A percentile compares a stretch with the other conserved stretches of the same genome.
These are phyloP conservation scores for Dendrolimus pini DNA, from an alignment of 2,888 invertebrate species.

Conservation along the genomic window DNA sequence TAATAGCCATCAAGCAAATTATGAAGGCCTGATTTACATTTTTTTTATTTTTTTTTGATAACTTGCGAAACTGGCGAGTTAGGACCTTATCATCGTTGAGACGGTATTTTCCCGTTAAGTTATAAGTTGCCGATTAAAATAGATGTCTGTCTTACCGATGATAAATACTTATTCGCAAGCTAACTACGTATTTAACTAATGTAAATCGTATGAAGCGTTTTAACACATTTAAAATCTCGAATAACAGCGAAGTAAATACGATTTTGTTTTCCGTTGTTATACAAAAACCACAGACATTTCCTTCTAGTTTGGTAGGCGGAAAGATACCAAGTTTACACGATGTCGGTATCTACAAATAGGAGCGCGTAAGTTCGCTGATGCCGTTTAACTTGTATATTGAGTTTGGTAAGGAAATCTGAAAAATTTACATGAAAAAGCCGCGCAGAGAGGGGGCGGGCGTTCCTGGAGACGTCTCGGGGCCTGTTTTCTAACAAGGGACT, in stretches of 20 bases:
- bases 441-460: constrained; percentile 38
- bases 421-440: constrained; percentile 67
- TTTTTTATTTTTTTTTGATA: too few species aligned
- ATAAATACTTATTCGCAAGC: too few species aligned
- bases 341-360: constrained; percentile 13
- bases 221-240: too few species aligned
- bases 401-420: constrained; percentile 54
- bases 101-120: too few species aligned
- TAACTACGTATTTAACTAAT: too few species aligned
- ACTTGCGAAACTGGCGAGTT: too few species aligned
- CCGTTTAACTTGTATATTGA: constrained; percentile 57
- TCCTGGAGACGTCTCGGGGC: constrained; percentile 34
- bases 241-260: not conserved
- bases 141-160: too few species aligned
- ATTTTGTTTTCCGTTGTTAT: not conserved
- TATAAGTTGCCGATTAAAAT: too few species aligned
- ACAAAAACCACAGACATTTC: not conserved
- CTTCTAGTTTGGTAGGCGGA: not conserved
- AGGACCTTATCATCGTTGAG: too few species aligned
- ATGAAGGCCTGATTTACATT: too few species aligned
- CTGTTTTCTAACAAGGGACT: constrained; percentile 52
- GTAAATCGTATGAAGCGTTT: too few species aligned
- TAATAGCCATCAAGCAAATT: too few species aligned
- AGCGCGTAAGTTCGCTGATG: constrained; percentile 28
- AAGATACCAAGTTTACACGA: not conserved